A percentile compares a stretch with the other conserved stretches of the same genome.
Conservation (phyloP, 2,888 invertebrate species). For the Phanerotoma sp. region DNA sequence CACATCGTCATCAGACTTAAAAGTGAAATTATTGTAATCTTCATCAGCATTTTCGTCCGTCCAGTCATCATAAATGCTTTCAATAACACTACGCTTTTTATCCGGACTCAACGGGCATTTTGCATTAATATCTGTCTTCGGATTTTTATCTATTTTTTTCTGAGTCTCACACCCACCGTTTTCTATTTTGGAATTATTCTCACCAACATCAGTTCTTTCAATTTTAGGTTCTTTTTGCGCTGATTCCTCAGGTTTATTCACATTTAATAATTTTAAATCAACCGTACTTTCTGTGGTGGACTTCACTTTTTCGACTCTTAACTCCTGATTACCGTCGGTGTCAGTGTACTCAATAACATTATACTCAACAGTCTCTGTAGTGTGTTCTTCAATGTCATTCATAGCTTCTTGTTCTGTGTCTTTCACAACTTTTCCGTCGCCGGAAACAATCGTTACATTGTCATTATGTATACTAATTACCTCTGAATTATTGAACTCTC, state of each 20-base stretch:
- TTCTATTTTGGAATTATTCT: neutral
- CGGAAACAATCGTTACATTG: slow-evolving; percentile 12
- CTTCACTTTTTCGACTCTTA: neutral
- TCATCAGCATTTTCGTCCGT: slow-evolving; percentile 51
- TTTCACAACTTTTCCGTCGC: too few species aligned
- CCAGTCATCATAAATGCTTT: slow-evolving; percentile 56
- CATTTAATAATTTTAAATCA: too few species aligned
- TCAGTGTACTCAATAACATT: slow-evolving; percentile 24
- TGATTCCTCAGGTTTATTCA: neutral
- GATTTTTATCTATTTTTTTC: neutral
- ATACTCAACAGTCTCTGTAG: slow-evolving; percentile 29
- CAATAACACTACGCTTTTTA: slow-evolving; percentile 50
- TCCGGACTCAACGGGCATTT: slow-evolving; percentile 1
- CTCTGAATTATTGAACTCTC: slow-evolving; percentile 1
- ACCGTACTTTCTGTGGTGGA: too few species aligned
- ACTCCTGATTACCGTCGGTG: neutral
- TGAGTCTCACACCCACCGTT: neutral
- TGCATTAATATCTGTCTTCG: too few species aligned
- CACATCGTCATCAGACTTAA: slow-evolving; percentile 44
- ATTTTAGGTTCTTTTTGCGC: too few species aligned
- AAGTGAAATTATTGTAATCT: slow-evolving; percentile 29
- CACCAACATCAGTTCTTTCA: neutral
- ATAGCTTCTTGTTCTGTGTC: neutral
- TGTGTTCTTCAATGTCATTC: slow-evolving; percentile 6
- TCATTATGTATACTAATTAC: slow-evolving; percentile 13